Evolutionary conservation across 2,797 vertebrate genomes (phyloP), one percentile per base, ranked within the genome.

Genomic region (Clarias fuscus): DNA sequence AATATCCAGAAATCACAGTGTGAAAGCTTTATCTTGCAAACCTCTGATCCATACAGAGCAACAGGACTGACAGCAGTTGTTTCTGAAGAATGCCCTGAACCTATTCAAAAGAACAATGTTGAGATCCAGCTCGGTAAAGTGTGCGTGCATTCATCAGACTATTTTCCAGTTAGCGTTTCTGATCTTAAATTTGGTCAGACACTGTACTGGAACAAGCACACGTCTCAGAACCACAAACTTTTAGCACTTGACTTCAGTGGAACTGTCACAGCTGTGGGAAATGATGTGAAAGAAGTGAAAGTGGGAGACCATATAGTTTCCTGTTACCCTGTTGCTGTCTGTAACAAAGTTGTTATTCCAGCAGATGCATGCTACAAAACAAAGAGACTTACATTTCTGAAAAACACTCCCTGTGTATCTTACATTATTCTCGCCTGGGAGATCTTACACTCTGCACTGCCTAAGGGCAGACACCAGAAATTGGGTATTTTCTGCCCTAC

Each of bases 71-170:
- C 94, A 83, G 96, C 95, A 24, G 84, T 93, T 78, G 84, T 91
- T 70, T 88, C 30, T 37, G 81, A 84, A 7, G 10, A 70, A 0
- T 18, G 77, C 68, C 83, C 86, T 85, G 43, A 83, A 65, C 56
- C 68, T 7, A 17, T 94, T 88, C 86, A 78, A 40, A 65, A 89
- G 24, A 91, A 91, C 59, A 92, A 91, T 4, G 90, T 96, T 82
- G 94, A 97, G 92, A 90, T 97, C 88, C 89, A 93, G 87, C 90
- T 97, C 8, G 92, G 92, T 61, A 94, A 92, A 89, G 89, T 97
- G 18, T 96, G 96, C 59, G 86, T 96, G 62, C 96, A 98, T 91
- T 96, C 97, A 7, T 95, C 95, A 4, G 96, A 97, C 90, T 97
- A 95, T 91, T 97, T 96, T 90, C 96, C 97, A 53, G 88, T 97